phyloP scores from a whole-genome alignment of 2,888 invertebrate genomes.

The Ophion obscuratus region DNA sequence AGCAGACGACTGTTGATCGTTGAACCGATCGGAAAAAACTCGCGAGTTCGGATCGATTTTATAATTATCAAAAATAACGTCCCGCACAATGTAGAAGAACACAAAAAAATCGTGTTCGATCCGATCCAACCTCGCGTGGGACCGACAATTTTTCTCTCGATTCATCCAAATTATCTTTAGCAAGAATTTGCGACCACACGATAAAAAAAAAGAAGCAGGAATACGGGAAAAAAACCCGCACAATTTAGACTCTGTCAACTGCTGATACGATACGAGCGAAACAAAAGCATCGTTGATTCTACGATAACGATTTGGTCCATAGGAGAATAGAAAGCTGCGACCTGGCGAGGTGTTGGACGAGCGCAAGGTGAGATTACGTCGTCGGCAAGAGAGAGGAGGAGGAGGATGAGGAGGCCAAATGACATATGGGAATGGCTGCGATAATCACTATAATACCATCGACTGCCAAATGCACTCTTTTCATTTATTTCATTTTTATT shows the following conservation, averaged over 20 bases:
- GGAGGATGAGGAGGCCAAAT: not conserved
- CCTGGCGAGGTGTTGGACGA: conserved; percentile 97
- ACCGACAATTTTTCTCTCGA: not conserved
- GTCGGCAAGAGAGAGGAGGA: conserved; percentile 59
- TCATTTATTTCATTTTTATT: conserved; percentile 55
- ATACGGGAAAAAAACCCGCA: conserved; percentile 16
- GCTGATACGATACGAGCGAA: conserved; percentile 33
- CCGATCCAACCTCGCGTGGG: conserved; percentile 23
- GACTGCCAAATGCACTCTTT: conserved; percentile 75
- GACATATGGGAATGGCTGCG: conserved; percentile 65
- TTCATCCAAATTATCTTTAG: conserved; percentile 6
- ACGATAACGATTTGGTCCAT: conserved; percentile 84
- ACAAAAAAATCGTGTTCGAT: not conserved
- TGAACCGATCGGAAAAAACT: conserved; percentile 4
- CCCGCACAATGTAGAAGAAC: not conserved
- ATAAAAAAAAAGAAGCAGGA: not conserved
- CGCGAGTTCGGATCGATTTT: conserved; percentile 40
- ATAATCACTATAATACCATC: conserved; percentile 79
- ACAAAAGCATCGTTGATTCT: conserved; percentile 69
- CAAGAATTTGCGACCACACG: conserved; percentile 22
- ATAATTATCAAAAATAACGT: too few species aligned
- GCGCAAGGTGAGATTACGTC: conserved; percentile 90
- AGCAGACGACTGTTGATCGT: conserved; percentile 19
- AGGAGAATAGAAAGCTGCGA: conserved; percentile 96
- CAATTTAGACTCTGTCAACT: conserved; percentile 42